These are phyloP conservation scores for Morpho achilles DNA, from an alignment of 2,888 invertebrate genomes.

Conservation along the genomic window DNA sequence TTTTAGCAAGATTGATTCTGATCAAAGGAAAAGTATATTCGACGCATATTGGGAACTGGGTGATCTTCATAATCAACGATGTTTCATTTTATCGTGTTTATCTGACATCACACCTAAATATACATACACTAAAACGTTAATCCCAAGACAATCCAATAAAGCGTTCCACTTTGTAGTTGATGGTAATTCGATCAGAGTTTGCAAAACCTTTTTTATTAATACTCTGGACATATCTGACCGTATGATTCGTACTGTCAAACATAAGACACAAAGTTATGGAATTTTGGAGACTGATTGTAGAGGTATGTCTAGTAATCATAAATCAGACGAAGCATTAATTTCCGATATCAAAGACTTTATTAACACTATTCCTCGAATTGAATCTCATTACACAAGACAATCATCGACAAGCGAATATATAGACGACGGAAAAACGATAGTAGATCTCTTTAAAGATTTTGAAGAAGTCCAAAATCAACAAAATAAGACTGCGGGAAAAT, in stretches of 20 bases:
- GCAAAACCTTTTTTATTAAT: constrained; percentile 25
- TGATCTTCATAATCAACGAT: constrained; percentile 5
- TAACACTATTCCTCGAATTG: constrained; percentile 26
- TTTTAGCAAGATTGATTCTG: constrained; percentile 2
- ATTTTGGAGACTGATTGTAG: constrained; percentile 20
- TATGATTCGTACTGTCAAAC: constrained; percentile 19
- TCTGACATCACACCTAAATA: constrained; percentile 12
- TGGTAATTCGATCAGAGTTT: constrained; percentile 9
- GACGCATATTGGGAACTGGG: constrained; percentile 2
- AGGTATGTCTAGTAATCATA: constrained; percentile 27
- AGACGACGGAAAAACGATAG: constrained; percentile 23
- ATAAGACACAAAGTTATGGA: constrained; percentile 11
- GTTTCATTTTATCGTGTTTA: background rate
- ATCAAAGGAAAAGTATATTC: constrained; percentile 8
- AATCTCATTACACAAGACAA: constrained; percentile 26
- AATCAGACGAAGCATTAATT: constrained; percentile 20
- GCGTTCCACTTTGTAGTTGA: constrained; percentile 6
- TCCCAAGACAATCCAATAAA: constrained; percentile 2
- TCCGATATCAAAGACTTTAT: constrained; percentile 19
- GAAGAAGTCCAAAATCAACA: constrained; percentile 3
- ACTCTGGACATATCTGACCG: constrained; percentile 23
- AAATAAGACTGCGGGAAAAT: constrained; percentile 3
- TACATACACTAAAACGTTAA: constrained; percentile 6
- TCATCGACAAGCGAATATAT: constrained; percentile 25
- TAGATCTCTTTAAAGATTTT: constrained; percentile 23